phyloP scores from a whole-genome alignment of 2,113 vertebrate species.

The Indri indri region DNA sequence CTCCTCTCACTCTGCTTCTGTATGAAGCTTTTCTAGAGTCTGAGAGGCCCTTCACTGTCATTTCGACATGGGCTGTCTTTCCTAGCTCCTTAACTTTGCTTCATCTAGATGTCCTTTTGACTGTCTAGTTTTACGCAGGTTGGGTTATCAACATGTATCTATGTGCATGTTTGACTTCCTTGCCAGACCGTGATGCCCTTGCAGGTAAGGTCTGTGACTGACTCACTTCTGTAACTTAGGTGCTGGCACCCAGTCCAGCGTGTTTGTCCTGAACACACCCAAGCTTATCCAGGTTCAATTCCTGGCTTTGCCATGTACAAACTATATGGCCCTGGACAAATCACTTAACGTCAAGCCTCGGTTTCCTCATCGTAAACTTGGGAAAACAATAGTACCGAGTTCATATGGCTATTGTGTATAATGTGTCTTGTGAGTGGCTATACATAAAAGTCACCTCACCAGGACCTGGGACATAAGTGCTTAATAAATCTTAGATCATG shows the following conservation, averaged over 20 bases:
- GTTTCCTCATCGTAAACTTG: neutral
- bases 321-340: neutral
- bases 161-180: neutral
- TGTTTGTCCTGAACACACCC: neutral
- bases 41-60: neutral
- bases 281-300: neutral
- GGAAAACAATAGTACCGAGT: neutral
- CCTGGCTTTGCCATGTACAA: neutral
- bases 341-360: neutral
- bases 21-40: neutral
- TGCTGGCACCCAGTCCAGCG: no score
- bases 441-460: no score
- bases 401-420: neutral
- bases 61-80: neutral
- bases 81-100: neutral
- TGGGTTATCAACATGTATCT: neutral
- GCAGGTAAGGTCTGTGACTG: neutral
- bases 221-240: neutral
- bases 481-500: neutral
- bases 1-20: neutral
- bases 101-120: neutral
- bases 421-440: neutral
- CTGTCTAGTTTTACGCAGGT: neutral
- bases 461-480: neutral
- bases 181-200: neutral